These are phyloP conservation scores for Vollenhovia emeryi DNA, from an alignment of 1,140 invertebrate genomes.

Conservation along the genomic window DNA sequence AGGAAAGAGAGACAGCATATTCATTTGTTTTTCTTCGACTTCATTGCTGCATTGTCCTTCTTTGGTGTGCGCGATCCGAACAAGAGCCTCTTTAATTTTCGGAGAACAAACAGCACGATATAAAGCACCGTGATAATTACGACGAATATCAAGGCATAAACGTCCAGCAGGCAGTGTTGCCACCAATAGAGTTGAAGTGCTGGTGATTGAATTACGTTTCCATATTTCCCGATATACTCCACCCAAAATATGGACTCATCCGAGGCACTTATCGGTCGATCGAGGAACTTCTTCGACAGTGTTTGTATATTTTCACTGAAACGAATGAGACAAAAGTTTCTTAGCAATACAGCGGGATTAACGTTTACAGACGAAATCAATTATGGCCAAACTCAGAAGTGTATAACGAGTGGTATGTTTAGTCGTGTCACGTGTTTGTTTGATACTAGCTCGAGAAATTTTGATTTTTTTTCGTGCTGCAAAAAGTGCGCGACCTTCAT, in stretches of 20 bases:
- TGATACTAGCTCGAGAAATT: neutral
- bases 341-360: neutral
- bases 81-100: constrained; percentile 23
- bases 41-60: neutral
- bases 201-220: constrained; percentile 76
- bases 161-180: constrained; percentile 78
- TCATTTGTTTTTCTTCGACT: constrained; percentile 61
- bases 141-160: constrained; percentile 73
- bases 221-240: constrained; percentile 84
- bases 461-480: neutral
- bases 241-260: constrained; percentile 83
- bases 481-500: neutral
- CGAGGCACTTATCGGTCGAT: constrained; percentile 80
- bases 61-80: neutral
- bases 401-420: neutral
- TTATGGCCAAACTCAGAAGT: neutral
- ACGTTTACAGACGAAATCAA: neutral
- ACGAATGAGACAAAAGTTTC: neutral
- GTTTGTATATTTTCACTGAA: constrained; percentile 67
- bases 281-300: constrained; percentile 79
- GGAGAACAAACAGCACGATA: constrained; percentile 16
- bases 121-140: neutral
- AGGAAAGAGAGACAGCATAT: neutral
- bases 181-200: constrained; percentile 80
- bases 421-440: neutral